A percentile compares a stretch with the other conserved stretches of the same genome.
Conservation (phyloP, 2,888 invertebrate species). For the Emmelina monodactyla region DNA sequence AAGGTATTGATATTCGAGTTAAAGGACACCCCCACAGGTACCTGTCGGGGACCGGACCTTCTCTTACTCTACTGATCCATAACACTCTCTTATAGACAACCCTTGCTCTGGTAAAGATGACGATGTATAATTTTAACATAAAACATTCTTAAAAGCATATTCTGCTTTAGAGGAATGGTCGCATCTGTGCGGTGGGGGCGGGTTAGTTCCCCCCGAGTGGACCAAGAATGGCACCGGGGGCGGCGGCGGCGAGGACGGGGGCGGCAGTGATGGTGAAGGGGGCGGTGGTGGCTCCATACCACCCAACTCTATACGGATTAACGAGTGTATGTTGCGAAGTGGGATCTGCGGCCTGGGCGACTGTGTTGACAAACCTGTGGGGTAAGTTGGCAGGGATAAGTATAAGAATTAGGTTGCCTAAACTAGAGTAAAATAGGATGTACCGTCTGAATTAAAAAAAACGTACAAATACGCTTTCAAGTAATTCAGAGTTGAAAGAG, state of each 20-base stretch:
- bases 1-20: too few relatives aligned
- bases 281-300: constrained; percentile 17
- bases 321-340: constrained; percentile 79
- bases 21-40: too few relatives aligned
- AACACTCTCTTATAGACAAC: background rate
- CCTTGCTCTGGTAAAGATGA: background rate
- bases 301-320: constrained; percentile 54
- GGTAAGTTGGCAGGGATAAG: too few relatives aligned
- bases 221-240: constrained; percentile 37
- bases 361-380: constrained; percentile 77
- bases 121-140: background rate
- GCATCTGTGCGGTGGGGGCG: constrained; percentile 64
- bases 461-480: too few relatives aligned
- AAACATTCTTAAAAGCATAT: background rate
- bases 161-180: constrained; percentile 64
- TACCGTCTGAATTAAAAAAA: too few relatives aligned
- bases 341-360: constrained; percentile 79
- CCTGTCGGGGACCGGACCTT: too few relatives aligned
- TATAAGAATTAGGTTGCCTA: too few relatives aligned
- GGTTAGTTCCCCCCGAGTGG: constrained; percentile 43
- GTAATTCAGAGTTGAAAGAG: too few relatives aligned
- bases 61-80: too few relatives aligned
- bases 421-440: too few relatives aligned
- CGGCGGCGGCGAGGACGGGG: constrained; percentile 18
- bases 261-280: too few relatives aligned